Evolutionary conservation across 2,797 vertebrate species (phyloP), one percentile per base, ranked within the genome.

Genomic region (Clamator glandarius): DNA sequence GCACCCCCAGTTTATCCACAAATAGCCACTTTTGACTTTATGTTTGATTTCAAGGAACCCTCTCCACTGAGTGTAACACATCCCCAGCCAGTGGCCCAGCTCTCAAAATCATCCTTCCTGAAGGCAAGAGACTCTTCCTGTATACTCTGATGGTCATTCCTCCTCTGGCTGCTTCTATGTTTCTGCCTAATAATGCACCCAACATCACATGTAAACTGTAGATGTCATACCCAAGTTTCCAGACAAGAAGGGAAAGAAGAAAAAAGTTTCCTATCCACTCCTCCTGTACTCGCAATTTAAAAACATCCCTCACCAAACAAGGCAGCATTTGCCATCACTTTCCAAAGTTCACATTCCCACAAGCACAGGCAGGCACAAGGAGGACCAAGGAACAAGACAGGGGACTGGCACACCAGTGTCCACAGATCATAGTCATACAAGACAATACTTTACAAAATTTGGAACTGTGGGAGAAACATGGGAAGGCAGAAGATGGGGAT

Each of bases 281-380:
- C 89, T 96, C 91, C 95, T 93, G 35, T 87, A 24, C n/a, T 73
- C 0, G 0, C 54, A n/a, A 9, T 25, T 59, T 66, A 46, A 90
- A 96, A 93, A 93, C 89, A 93, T 82, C 85, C 83, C 91, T 70
- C 1, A 0, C 36, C 6, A 17, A 93, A 73, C 4, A 39, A 78
- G 77, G 31, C 12, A 5, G 79, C 7, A 9, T 91, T 95, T 92
- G 87, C 91, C 76, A 82, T 73, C 89, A 24, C 57, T 78, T 69
- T 9, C n/a, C 59, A 93, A 94, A 96, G 90, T 92, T 96, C 89
- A 91, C 93, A 84, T 97, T 96, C 95, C 88, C 96, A 95, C 94
- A 79, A 48, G 73, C 23, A 3, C 54, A 54, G 77, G 70, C 35
- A 14, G 42, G 85, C 7, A 14, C 1, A 0, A 75, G 42, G 58